These are phyloP conservation scores for Pemphigus obesinymphae DNA, from an alignment of 1,140 invertebrate species.

Conservation along the genomic window DNA sequence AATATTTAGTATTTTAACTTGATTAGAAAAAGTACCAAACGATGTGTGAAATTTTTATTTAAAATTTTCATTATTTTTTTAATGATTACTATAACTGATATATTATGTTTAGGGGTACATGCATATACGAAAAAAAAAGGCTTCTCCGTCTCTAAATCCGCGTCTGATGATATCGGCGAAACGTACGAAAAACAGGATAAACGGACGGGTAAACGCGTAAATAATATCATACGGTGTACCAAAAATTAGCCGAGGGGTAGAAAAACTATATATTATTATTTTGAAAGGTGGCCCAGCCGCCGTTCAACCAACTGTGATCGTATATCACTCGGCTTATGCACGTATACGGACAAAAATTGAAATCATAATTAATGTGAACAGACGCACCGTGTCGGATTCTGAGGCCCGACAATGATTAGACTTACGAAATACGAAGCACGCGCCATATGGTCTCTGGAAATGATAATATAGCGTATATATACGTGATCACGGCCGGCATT, in stretches of 20 bases:
- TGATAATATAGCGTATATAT: neutral
- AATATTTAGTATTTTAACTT: no score
- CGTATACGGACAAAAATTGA: neutral
- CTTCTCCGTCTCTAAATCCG: no score
- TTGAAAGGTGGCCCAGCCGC: neutral
- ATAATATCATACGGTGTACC: neutral
- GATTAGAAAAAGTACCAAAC: no score
- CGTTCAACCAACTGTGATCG: neutral
- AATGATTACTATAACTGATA: no score
- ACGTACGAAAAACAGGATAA: no score
- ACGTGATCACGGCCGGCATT: neutral
- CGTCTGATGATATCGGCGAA: no score
- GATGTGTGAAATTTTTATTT: no score
- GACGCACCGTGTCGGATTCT: constrained; percentile 24
- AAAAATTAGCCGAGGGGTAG: neutral
- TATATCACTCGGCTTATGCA: neutral
- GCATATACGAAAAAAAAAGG: no score
- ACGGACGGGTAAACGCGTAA: no score
- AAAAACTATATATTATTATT: neutral
- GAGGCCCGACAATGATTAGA: constrained; percentile 8
- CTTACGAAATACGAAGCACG: constrained; percentile 23
- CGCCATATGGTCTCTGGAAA: constrained; percentile 17
- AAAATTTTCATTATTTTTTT: no score
- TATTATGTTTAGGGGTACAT: no score
- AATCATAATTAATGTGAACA: constrained; percentile 28